Conservation (phyloP, 2,113 vertebrate species). For the Coryphaenoides rupestris region DNA sequence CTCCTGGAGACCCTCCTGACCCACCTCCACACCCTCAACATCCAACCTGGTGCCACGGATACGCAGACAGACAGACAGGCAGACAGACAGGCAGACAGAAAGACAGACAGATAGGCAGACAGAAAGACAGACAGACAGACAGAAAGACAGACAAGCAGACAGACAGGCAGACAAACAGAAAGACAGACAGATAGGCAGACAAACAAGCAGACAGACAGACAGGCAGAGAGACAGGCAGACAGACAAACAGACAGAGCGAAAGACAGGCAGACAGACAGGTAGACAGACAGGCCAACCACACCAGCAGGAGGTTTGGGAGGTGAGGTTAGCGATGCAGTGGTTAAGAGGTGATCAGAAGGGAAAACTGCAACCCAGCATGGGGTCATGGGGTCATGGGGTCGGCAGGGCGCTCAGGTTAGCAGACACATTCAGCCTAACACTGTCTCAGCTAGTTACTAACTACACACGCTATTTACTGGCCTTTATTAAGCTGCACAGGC, state of each 20-base stretch:
- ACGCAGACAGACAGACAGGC: constrained; percentile 45
- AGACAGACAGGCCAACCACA: too few species aligned
- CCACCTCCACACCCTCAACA: constrained; percentile 91
- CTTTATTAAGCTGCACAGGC: constrained; percentile 10
- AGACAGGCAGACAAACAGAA: too few species aligned
- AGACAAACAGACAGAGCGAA: too few species aligned
- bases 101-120: too few species aligned
- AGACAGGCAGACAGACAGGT: too few species aligned
- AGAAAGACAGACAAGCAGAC: too few species aligned
- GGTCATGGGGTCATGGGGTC: too few species aligned
- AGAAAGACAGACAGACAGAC: too few species aligned
- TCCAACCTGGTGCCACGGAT: constrained; percentile 83
- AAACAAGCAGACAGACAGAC: constrained; percentile 52
- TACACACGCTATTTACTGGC: constrained; percentile 11
- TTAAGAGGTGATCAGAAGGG: constrained; percentile 50
- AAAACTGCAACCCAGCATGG: constrained; percentile 29
- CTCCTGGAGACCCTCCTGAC: constrained; percentile 86
- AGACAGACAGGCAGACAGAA: constrained; percentile 36
- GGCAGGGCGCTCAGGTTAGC: constrained; percentile 27
- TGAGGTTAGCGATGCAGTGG: constrained; percentile 56
- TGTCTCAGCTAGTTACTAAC: too few species aligned
- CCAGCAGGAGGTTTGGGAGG: constrained; percentile 33
- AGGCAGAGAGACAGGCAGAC: constrained; percentile 8
- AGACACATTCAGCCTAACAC: constrained; percentile 34
- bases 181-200: constrained; percentile 9